These are phyloP conservation scores for Forbesichthys agassizii DNA, from an alignment of 2,113 vertebrate species.

Conservation along the genomic window DNA sequence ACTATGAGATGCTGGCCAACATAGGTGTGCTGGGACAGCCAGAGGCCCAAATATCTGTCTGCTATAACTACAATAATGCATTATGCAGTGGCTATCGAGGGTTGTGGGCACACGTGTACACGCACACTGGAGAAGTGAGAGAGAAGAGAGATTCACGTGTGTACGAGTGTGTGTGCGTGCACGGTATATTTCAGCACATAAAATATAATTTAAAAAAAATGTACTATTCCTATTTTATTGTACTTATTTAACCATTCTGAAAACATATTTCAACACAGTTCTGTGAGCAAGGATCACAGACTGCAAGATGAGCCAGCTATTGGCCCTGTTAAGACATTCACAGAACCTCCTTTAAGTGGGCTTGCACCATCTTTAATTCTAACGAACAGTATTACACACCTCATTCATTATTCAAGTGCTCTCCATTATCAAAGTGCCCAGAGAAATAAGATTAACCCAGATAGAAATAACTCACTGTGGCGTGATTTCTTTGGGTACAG, in stretches of 20 bases:
- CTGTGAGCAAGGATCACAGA: neutral
- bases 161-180: neutral
- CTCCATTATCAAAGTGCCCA: constrained; percentile 76
- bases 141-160: neutral
- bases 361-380: constrained; percentile 53
- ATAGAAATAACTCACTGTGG: constrained; percentile 72
- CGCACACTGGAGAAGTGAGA: neutral
- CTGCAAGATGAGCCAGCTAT: neutral
- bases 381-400: constrained; percentile 67
- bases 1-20: too few relatives aligned
- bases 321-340: constrained; percentile 20
- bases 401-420: constrained; percentile 74
- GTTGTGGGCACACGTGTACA: neutral
- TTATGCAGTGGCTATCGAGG: too few relatives aligned
- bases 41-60: too few relatives aligned
- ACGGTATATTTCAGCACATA: neutral
- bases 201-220: neutral
- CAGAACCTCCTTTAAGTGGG: constrained; percentile 42
- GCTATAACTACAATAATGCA: too few relatives aligned
- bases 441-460: constrained; percentile 71
- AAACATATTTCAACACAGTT: too few relatives aligned
- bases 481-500: constrained; percentile 58
- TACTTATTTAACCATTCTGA: neutral
- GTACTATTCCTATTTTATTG: neutral
- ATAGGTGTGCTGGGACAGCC: too few relatives aligned